Evolutionary conservation across 2,888 invertebrate species (phyloP), one percentile per base, ranked within the genome.

Genomic region (Torymus texanus): DNA sequence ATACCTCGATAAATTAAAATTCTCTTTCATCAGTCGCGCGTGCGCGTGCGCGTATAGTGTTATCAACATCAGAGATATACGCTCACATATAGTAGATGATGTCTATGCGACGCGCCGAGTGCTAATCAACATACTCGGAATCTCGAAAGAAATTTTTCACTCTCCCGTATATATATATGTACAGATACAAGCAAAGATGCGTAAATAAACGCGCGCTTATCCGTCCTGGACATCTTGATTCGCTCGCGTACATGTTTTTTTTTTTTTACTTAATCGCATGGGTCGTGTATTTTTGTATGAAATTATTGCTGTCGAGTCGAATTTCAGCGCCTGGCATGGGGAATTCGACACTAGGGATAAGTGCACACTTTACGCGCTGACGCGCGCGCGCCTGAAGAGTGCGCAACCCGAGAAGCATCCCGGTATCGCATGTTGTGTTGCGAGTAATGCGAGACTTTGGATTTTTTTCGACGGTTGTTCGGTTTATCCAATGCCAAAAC

Each of bases 321-420:
- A 53, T 79, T 79, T 65, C 71, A 41, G 5, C 41, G 29, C 29
- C 4, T 29, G 29, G 29, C 29, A 8, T 8, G 51, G 10, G 75
- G 62, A 80, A 75, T 58, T 61, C 65, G 53, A 70, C 41, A 14
- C 56, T 56, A 13, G 61, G 24, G 50, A 65, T 58, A 75, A 76
- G 53, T 50, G 75, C 62, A 66, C 1, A 62, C 63, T 55, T 66
- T 21, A 14, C 14, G 5, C 11, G 59, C n/a, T 10, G 41, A 51
- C 56, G 53, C n/a, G 83, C 29, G 41, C 41, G 41, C 86, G 84
- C 88, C 85, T 86, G 81, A 63, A 75, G 70, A 56, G 83, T 68
- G 18, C 67, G 87, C 88, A 88, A 87, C 88, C 87, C 82, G 84
- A 63, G 79, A 73, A 65, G 68, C 88, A 71, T 18, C 41, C 76